Conservation (phyloP, 1,140 invertebrate species). For the Sarcophaga peregrina region DNA sequence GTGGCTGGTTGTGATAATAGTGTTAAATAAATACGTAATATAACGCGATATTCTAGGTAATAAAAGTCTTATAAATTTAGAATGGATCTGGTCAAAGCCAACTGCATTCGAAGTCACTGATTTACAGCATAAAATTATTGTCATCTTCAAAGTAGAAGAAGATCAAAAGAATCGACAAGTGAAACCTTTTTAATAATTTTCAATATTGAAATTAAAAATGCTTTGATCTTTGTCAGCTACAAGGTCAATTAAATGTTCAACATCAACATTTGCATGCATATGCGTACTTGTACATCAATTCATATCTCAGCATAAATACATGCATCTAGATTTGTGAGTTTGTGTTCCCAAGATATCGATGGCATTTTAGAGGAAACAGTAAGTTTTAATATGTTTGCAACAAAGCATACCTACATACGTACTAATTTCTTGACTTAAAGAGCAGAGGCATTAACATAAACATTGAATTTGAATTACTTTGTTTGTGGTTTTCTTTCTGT, state of each 20-base stretch:
- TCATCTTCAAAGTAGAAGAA: not conserved
- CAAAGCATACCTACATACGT: not conserved
- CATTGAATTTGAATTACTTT: not conserved
- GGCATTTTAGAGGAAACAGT: not conserved
- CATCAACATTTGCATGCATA: not conserved
- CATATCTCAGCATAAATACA: not conserved
- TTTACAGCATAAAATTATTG: too few relatives aligned
- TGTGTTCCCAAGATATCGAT: not conserved
- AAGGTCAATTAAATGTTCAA: not conserved
- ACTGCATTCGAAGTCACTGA: too few relatives aligned
- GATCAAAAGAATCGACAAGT: conserved; percentile 4
- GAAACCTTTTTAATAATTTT: conserved; percentile 9
- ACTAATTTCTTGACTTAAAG: too few relatives aligned
- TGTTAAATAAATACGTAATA: too few relatives aligned
- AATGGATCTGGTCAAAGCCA: too few relatives aligned
- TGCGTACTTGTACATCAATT: not conserved
- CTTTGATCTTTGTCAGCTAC: not conserved
- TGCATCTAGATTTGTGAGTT: not conserved
- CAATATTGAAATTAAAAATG: not conserved
- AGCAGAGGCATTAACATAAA: not conserved
- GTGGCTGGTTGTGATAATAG: too few relatives aligned
- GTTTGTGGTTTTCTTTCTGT: not conserved
- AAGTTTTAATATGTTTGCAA: not conserved
- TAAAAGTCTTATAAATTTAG: too few relatives aligned
- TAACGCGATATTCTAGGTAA: too few relatives aligned